Evolutionary conservation across 2,797 vertebrate genomes (phyloP), one percentile per base, ranked within the genome.

Genomic region (Phrynocephalus vlangalii): DNA sequence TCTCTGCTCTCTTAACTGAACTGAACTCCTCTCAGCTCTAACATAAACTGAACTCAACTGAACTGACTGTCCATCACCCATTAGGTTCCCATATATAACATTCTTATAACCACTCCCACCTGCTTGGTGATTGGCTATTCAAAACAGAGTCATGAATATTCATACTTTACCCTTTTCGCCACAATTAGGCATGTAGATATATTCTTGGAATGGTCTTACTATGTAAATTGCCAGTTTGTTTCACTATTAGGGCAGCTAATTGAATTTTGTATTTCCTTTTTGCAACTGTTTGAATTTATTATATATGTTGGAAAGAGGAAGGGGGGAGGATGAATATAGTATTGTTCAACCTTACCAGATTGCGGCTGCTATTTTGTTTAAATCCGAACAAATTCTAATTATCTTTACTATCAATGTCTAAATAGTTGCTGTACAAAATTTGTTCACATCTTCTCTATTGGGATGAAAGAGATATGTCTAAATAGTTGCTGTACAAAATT

Each of bases 231-330:
- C 0, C 2, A 85, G 87, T 87, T 18, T 18, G 50, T 77, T 91
- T 91, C 90, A 71, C 44, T 26, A 67, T 87, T 79, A 87, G 87
- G 88, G 79, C 3, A 66, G 84, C 84, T 76, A 82, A 90, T 85
- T 28, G 80, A 82, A 90, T 1, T 63, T 77, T 8, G 0, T 22
- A n/a, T 50, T 87, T 85, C 18, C 24, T 85, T 18, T 56, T 1
- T n/a, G 5, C 72, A 89, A 87, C 85, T 13, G 22, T 56, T 68
- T 91, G 87, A n/a, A n/a, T n/a, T n/a, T n/a, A n/a, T n/a, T n/a
- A 63, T 44, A 88, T 84, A 56, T 11, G 48, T 89, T 86, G 56
- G 7, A 63, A 83, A 15, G 9, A 4, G 15, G 66, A 5, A 10
- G 50, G 9, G 60, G 68, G 18, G 33, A 15, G 9, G 24, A 77